Base-by-base conservation (phyloP, 2,113 vertebrate species). In the Entomyzon cyanotis region DNA sequence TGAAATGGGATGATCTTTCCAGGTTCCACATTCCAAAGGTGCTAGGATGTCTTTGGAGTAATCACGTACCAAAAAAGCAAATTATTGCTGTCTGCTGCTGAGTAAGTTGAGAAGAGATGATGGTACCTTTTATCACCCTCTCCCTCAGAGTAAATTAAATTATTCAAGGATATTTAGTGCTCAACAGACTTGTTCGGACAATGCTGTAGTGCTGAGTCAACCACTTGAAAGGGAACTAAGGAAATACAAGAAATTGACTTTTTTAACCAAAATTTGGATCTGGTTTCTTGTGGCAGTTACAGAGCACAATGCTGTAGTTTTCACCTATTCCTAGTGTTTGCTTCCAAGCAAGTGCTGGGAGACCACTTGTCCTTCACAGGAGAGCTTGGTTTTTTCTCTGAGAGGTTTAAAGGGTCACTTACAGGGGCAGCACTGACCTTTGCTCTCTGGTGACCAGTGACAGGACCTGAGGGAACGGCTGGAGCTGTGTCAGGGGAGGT, bases 101-200 rank as follows among this genome's bases (percentile, higher is more conserved):
- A 6, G 9, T 14, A 27, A 42, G 28, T 12, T 0, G 1, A 62
- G 47, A 60, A 28, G 3, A 16, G n/a, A 62, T 5, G 24, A 25
- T 11, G 1, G 24, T 2, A 15, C 6, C 44, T 53, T 62, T 56
- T 60, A 21, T 14, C 58, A 14, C 2, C 2, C 4, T 11, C 30
- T 44, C n/a, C 16, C n/a, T 18, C 3, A 0, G 15, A 9, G n/a
- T 1, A 13, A 53, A 47, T n/a, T 22, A 17, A 27, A 63, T 21
- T 71, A 6, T n/a, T 39, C 5, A 12, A 21, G 27, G 25, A 10
- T 13, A 21, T 15, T 73, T 20, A 9, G 22, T 14, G 24, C 15
- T 42, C 49, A 42, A 70, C n/a, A 89, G 49, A 27, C 59, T 50
- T 19, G 23, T 21, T 41, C 59, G 63, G 60, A 27, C 39, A 22